A percentile compares a stretch with the other conserved stretches of the same genome.
Conservation (phyloP, 2,888 invertebrate species). For the Choristoneura rosaceana region DNA sequence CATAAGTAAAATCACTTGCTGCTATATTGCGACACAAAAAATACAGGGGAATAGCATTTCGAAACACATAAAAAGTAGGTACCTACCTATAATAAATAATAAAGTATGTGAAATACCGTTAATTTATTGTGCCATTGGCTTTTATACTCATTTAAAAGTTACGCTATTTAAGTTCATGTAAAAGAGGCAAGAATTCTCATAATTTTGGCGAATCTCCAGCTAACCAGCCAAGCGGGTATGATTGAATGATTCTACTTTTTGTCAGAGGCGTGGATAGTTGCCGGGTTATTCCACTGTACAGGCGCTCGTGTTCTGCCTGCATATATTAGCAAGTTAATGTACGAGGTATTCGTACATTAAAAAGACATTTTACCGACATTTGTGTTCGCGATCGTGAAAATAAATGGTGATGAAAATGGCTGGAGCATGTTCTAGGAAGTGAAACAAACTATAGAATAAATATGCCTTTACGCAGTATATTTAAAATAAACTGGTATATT, state of each 20-base stretch:
- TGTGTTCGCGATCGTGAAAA: constrained; percentile 17
- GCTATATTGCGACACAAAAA: no score
- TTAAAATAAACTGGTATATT: no score
- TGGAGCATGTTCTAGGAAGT: background rate
- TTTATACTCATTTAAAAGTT: no score
- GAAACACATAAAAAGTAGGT: no score
- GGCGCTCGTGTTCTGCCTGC: constrained; percentile 12
- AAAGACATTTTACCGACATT: constrained; percentile 34
- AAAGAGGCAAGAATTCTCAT: background rate
- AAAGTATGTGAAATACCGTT: no score
- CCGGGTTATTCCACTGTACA: constrained; percentile 16
- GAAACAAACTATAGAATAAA: background rate
- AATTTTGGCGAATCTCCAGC: constrained; percentile 20
- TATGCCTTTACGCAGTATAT: no score
- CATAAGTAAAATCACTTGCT: no score
- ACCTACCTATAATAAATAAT: no score
- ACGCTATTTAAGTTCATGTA: background rate
- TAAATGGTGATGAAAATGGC: constrained; percentile 25
- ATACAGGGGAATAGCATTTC: no score
- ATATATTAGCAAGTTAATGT: constrained; percentile 22
- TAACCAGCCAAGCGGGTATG: constrained; percentile 8
- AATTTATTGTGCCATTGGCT: no score
- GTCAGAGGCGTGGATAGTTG: constrained; percentile 8
- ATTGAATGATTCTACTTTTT: constrained; percentile 24
- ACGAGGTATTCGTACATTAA: constrained; percentile 24